A percentile compares a stretch with the other conserved stretches of the same genome.
These are phyloP conservation scores for Orientallactaga bullata DNA, from an alignment of 2,113 vertebrate genomes.

Conservation along the genomic window DNA sequence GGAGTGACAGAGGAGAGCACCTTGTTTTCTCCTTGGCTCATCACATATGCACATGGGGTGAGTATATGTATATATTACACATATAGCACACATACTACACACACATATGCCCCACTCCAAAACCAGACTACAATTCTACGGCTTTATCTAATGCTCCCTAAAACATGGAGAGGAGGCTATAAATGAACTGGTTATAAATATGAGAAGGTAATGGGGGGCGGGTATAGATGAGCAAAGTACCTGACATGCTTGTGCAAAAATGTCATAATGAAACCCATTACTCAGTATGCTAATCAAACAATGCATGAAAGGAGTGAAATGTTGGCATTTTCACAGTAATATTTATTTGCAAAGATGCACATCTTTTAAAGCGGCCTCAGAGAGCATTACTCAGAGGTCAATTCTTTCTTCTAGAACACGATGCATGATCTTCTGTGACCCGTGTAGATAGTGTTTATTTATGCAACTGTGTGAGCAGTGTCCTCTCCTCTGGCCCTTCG, in stretches of 20 bases:
- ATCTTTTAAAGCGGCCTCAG: constrained; percentile 72
- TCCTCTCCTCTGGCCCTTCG: constrained; percentile 48
- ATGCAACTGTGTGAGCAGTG: not conserved
- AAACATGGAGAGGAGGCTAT: not conserved
- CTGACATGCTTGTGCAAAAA: not conserved
- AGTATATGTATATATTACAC: no score
- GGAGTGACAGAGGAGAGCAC: no score
- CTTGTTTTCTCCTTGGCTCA: no score
- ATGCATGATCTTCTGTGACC: not conserved
- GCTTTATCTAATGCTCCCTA: no score
- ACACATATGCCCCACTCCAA: no score
- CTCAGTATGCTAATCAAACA: not conserved
- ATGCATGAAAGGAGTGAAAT: not conserved
- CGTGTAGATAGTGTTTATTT: not conserved
- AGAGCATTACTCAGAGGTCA: constrained; percentile 77
- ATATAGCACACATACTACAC: no score
- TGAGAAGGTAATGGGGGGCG: not conserved
- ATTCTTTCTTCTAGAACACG: constrained; percentile 22
- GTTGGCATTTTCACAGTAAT: constrained; percentile 76
- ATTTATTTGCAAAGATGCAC: constrained; percentile 77
- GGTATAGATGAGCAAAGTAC: not conserved
- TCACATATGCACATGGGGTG: no score
- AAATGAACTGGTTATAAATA: not conserved
- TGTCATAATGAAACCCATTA: not conserved
- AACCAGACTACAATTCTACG: no score